Evolutionary conservation across 92 coral and sea anemone species (phyloP), one percentile per base, ranked within the genome.

Genomic region (Heteractis magnifica): DNA sequence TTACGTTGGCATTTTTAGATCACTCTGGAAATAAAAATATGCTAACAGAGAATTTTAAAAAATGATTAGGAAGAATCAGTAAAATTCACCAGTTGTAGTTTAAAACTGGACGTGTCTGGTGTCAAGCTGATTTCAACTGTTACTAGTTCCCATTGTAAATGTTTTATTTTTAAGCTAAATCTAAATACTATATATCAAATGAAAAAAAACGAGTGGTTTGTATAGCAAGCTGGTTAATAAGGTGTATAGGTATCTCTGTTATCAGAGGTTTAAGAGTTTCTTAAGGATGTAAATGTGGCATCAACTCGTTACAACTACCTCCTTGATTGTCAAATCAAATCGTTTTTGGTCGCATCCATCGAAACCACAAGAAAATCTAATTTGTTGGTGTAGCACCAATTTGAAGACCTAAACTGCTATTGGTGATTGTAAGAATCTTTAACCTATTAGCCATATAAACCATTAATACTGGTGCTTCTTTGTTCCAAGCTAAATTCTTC

Each of bases 331-430:
- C 83, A 49, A 80, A 80, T 80, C 75, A 80, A 41, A 59, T 58
- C 34, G 16, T 23, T 64, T 15, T 58, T 2, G 19, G 65, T 51
- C 76, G 58, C 83, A 60, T 68, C 75, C 65, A 41, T 80, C 48
- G 52, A 52, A 80, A 59, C 74, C 81, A 15, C 51, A 80, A 80
- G 1, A 80, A 80, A 80, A 80, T 58, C 49, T 80, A 26, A 64
- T 58, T 80, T 62, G 72, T 0, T 58, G 76, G 83, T 64, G 55
- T 48, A 44, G 23, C 19, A 64, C 56, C 83, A 64, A 80, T 80
- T 59, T 59, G 56, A 80, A 80, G 34, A 49, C 73, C 65, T 58
- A 80, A 80, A 53, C 62, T 64, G 19, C 34, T 64, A 80, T 80
- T 80, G 74, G 83, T 51, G 74, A 58, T 20, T 44, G 75, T 12